Evolutionary conservation across 2,113 vertebrate genomes (phyloP).

Genomic region (Cyphomyrus discorhynchus): DNA sequence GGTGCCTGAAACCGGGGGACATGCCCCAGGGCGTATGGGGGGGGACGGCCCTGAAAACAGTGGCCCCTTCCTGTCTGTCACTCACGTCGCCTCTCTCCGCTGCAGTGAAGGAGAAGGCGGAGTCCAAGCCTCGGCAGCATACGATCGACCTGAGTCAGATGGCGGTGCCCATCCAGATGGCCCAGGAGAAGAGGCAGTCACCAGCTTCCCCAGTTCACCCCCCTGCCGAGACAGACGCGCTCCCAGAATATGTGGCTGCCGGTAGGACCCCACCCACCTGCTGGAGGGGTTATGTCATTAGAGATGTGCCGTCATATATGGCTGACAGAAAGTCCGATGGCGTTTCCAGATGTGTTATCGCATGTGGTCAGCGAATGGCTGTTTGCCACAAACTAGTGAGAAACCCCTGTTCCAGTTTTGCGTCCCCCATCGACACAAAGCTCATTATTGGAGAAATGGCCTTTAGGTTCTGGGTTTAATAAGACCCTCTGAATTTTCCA

Average conservation of each 20-base stretch:
- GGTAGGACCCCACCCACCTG: conserved; percentile 56
- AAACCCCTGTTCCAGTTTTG: not conserved
- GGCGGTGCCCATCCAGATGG: conserved; percentile 90
- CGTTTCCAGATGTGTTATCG: not conserved
- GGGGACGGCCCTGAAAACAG: not conserved
- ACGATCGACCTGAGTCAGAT: conserved; percentile 97
- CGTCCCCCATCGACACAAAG: not conserved
- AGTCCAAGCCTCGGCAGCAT: conserved; percentile 79
- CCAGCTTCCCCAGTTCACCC: conserved; percentile 74
- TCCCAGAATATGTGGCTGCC: conserved; percentile 66
- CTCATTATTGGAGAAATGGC: not conserved
- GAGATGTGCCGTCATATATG: not conserved
- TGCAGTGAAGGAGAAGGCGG: conserved; percentile 82
- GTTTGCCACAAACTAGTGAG: not conserved
- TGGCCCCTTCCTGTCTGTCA: not conserved
- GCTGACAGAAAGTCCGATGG: not conserved
- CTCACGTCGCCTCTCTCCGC: not conserved
- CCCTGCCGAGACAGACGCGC: conserved; percentile 73
- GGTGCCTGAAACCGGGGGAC: not conserved
- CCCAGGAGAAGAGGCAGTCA: conserved; percentile 79
- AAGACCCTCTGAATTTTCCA: not conserved
- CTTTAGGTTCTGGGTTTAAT: not conserved
- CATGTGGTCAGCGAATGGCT: not conserved
- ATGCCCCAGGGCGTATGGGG: not conserved
- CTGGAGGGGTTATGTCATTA: not conserved